phyloP scores from a whole-genome alignment of 1,140 invertebrate species.

The Cotesia typhae region DNA sequence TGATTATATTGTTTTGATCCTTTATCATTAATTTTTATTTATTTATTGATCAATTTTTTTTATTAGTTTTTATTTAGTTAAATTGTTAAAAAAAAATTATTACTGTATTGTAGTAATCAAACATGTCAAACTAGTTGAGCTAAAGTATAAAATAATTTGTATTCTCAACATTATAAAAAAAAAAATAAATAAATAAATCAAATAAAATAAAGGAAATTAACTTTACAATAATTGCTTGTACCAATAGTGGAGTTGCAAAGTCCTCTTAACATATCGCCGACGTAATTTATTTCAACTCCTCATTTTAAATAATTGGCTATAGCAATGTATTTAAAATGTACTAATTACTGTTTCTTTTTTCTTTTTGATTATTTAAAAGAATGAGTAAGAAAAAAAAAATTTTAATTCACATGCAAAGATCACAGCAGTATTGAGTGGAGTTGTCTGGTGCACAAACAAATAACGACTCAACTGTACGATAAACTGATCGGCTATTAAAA shows the following conservation, averaged over 20 bases:
- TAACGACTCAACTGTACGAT: slow-evolving; percentile 8
- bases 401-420: background rate
- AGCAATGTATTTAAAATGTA: background rate
- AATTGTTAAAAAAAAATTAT: background rate
- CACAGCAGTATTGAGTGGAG: background rate
- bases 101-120: background rate
- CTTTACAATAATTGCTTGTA: slow-evolving; percentile 40
- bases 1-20: background rate
- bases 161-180: background rate
- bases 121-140: no score
- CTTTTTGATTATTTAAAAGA: background rate
- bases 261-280: slow-evolving; percentile 54
- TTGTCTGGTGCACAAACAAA: slow-evolving; percentile 6
- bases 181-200: slow-evolving; percentile 2
- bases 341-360: background rate
- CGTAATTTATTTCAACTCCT: background rate
- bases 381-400: background rate
- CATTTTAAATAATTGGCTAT: background rate
- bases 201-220: background rate
- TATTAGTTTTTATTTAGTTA: background rate
- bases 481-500: slow-evolving; percentile 37
- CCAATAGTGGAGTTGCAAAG: slow-evolving; percentile 53
- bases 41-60: background rate
- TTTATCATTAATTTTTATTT: background rate
- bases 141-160: background rate